Evolutionary conservation across 2,113 vertebrate species (phyloP).

Genomic region (Physeter macrocephalus): DNA sequence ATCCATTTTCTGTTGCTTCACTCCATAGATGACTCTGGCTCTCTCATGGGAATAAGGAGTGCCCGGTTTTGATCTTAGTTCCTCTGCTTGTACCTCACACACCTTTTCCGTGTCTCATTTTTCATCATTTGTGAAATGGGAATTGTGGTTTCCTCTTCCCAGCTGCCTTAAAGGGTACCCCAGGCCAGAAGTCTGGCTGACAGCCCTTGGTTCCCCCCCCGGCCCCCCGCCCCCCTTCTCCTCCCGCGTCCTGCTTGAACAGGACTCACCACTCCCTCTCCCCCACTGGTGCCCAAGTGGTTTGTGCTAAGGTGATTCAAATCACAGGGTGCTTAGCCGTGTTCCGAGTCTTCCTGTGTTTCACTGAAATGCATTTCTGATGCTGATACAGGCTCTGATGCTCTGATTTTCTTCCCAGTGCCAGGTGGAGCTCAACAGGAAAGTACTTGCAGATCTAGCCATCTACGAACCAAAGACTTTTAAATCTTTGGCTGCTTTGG

Average conservation of each 20-base stretch:
- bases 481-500: conserved; percentile 88
- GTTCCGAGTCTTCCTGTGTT: neutral
- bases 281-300: neutral
- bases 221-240: neutral
- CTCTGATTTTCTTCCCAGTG: conserved; percentile 76
- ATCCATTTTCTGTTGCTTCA: neutral
- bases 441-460: conserved; percentile 88
- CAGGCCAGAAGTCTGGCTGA: neutral
- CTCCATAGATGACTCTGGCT: rapidly evolving
- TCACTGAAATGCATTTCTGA: neutral
- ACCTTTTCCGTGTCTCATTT: neutral
- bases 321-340: neutral
- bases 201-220: neutral
- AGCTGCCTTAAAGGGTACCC: neutral
- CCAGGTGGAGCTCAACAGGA: conserved; percentile 93
- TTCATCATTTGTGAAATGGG: neutral
- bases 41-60: neutral
- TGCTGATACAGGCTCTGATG: neutral
- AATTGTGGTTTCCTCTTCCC: neutral
- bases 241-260: neutral
- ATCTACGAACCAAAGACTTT: conserved; percentile 94
- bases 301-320: neutral
- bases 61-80: neutral
- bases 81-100: no score
- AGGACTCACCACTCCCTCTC: neutral